Base-by-base conservation (phyloP, 2,113 vertebrate genomes). In the Athene cunicularia region DNA sequence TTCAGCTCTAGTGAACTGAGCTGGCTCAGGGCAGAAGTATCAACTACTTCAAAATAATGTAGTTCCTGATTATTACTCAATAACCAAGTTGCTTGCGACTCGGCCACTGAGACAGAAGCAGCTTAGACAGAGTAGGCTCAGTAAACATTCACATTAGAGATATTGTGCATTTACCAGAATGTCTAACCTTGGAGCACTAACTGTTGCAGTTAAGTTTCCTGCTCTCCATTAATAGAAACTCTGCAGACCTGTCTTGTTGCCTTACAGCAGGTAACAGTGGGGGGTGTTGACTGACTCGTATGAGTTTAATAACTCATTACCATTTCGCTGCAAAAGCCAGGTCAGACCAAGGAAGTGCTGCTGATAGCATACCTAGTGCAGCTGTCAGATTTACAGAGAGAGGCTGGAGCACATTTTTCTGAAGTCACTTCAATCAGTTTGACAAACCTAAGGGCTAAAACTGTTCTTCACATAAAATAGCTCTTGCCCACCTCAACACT, bases 121-220 rank as follows among this genome's bases (percentile, higher is more conserved):
- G 14, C 8, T 53, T 1, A 1, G 52, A 37, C 32, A 71, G 18
- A 14, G 1, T 30, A 66, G 47, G 39, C n/a, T 45, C 27, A 11
- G 28, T 41, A 14, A 75, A 49, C 14, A 2, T 6, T 39, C 50
- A 12, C 4, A 0, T 11, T 3, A 14, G 37, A 76, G 56, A 33
- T 19, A 7, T 0, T 21, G 45, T 7, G 3, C 1, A 0, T n/a
- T n/a, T 18, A 41, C 43, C 9, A 2, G n/a, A 11, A 68, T 2
- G 3, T 16, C 28, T 8, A 32, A n/a, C 41, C 5, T 8, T 6
- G 21, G 26, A 70, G 28, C 33, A 6, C 22, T 26, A 22, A 45
- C 77, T 26, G 24, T 3, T 16, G 50, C 66, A 14, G 20, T 19
- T 14, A 23, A 10, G 30, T 6, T 76, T 49, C 24, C 43, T 7